Evolutionary conservation across 2,797 vertebrate genomes (phyloP).

Genomic region (Argentina silus): DNA sequence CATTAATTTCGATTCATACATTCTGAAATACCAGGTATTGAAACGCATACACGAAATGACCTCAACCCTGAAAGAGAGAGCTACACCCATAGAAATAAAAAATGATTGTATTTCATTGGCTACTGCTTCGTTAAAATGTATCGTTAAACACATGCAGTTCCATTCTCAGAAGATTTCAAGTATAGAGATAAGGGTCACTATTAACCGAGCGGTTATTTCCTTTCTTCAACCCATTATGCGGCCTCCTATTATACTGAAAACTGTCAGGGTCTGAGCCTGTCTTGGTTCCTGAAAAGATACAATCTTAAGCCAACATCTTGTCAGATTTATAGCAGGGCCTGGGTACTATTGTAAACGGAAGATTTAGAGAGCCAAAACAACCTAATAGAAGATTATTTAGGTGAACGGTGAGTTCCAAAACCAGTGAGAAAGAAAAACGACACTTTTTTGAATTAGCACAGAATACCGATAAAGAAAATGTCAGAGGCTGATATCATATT

Average conservation of each 20-base stretch:
- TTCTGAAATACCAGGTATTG: not conserved
- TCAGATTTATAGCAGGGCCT: not conserved
- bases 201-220: not conserved
- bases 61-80: not conserved
- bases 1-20: not conserved
- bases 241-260: not conserved
- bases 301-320: slow-evolving; percentile 1
- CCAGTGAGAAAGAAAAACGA: not conserved
- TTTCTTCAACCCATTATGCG: not conserved
- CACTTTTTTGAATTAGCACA: too few species aligned
- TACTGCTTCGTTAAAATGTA: not conserved
- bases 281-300: not conserved
- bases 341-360: not conserved
- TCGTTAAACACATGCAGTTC: not conserved
- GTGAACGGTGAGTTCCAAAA: not conserved
- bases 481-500: too few species aligned
- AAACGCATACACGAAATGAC: not conserved
- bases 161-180: not conserved
- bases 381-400: not conserved
- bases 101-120: not conserved
- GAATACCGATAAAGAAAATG: too few species aligned
- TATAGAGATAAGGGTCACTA: not conserved
- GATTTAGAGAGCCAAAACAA: not conserved
- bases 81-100: not conserved
- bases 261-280: not conserved